Evolutionary conservation across 2,113 vertebrate genomes (phyloP).

Genomic region (Poeciliopsis turrubarensis): DNA sequence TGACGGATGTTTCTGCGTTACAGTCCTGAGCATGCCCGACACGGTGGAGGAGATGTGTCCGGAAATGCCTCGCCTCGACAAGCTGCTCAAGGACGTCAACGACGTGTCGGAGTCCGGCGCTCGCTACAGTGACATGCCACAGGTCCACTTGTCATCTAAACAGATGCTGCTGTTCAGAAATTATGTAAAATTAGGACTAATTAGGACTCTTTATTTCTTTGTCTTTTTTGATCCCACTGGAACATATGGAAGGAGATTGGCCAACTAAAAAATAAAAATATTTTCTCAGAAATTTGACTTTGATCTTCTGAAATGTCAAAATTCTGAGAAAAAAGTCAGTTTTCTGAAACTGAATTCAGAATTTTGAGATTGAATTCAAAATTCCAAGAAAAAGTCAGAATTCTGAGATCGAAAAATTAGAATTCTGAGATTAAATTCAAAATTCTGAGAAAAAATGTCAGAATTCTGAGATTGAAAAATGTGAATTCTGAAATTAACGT

Average conservation of each 20-base stretch:
- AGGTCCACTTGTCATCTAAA: slow-evolving; percentile 66
- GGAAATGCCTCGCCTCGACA: slow-evolving; percentile 89
- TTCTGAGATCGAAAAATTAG: too few relatives aligned
- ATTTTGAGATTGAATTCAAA: too few relatives aligned
- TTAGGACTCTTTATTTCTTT: not conserved
- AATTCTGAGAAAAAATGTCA: too few relatives aligned
- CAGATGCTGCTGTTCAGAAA: not conserved
- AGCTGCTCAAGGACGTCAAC: slow-evolving; percentile 91
- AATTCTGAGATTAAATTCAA: too few relatives aligned
- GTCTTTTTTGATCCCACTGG: not conserved
- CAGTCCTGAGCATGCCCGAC: slow-evolving; percentile 96
- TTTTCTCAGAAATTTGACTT: too few relatives aligned
- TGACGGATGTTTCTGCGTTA: not conserved
- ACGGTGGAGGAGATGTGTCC: slow-evolving; percentile 94
- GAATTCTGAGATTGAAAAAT: too few relatives aligned
- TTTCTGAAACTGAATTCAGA: too few relatives aligned
- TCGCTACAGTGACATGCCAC: slow-evolving; percentile 95
- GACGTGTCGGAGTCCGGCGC: slow-evolving; percentile 93
- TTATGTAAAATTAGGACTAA: not conserved
- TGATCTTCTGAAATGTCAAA: too few relatives aligned
- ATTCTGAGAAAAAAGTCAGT: too few relatives aligned
- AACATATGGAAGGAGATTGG: not conserved
- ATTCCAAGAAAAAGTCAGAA: too few relatives aligned
- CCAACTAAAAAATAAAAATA: too few relatives aligned
- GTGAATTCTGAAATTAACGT: too few relatives aligned